These are phyloP conservation scores for Linurgus olivaceus DNA, from an alignment of 2,797 vertebrate genomes.

Conservation along the genomic window DNA sequence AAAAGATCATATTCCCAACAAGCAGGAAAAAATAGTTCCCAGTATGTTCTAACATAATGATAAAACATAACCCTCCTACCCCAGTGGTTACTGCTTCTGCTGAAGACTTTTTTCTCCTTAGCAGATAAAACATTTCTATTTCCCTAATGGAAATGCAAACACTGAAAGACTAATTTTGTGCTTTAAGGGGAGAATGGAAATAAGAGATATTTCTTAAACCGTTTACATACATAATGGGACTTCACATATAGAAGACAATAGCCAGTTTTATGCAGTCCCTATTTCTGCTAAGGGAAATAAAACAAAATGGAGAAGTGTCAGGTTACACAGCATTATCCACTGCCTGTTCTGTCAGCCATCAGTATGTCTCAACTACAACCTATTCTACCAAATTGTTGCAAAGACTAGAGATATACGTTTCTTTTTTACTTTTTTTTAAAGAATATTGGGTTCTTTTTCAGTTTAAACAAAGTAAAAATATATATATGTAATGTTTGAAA, in stretches of 20 bases:
- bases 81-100: not conserved
- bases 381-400: not conserved
- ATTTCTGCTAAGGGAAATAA: not conserved
- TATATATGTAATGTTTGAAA: not conserved
- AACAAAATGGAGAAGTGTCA: not conserved
- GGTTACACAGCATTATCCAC: not conserved
- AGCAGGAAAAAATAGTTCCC: not conserved
- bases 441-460: not conserved
- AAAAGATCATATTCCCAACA: not conserved
- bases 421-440: not conserved
- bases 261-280: not conserved
- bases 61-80: not conserved
- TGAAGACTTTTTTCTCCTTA: not conserved
- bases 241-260: not conserved
- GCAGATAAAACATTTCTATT: not conserved
- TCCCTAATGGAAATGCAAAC: not conserved
- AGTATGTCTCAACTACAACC: not conserved
- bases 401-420: not conserved
- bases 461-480: not conserved
- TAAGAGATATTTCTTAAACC: not conserved
- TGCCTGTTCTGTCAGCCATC: not conserved
- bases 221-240: not conserved
- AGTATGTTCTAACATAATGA: not conserved
- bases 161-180: not conserved
- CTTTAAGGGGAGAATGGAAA: not conserved